Base-by-base conservation (phyloP, 2,888 invertebrate genomes). In the Synanthedon andrenaeformis region DNA sequence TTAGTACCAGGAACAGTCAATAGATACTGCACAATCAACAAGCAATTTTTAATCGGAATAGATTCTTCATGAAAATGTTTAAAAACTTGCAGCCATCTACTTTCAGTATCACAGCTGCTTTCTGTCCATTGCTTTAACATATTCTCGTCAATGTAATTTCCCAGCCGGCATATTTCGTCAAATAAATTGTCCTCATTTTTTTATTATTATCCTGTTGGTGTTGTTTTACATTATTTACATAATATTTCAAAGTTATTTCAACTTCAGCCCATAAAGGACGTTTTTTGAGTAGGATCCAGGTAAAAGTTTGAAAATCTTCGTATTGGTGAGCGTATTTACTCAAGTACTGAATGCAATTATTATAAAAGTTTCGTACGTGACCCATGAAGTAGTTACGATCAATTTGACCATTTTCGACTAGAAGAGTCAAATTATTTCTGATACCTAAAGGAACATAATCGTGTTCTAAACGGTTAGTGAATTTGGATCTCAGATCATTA, bases 291-390 rank as follows among this genome's bases (percentile, higher is more conserved):
- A 17, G 17, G 14, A 62, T 62, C 65, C 67, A 68, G 57, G 63
- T 56, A 67, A 65, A 67, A 58, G 63, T 60, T 51, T 63, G 59
- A 55, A 66, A 53, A 63, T 67, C 63, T n/a, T n/a, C n/a, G n/a
- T n/a, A n/a, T n/a, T n/a, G n/a, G n/a, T n/a, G n/a, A n/a, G n/a
- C n/a, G n/a, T n/a, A n/a, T n/a, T n/a, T n/a, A n/a, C n/a, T n/a
- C 49, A 59, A 53, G 50, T 57, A 57, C 54, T 56, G 56, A 50
- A 52, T 53, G 51, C 54, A 57, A 54, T 51, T 58, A 5, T 48
- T 48, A 48, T 48, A 48, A 48, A 48, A 56, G n/a, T 52, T 55
- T 48, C 52, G 49, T 55, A 52, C 56, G n/a, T n/a, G n/a, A n/a
- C n/a, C n/a, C n/a, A n/a, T n/a, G n/a, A n/a, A n/a, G n/a, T n/a